phyloP scores from a whole-genome alignment of 2,888 invertebrate species.

The Formica aserva region DNA sequence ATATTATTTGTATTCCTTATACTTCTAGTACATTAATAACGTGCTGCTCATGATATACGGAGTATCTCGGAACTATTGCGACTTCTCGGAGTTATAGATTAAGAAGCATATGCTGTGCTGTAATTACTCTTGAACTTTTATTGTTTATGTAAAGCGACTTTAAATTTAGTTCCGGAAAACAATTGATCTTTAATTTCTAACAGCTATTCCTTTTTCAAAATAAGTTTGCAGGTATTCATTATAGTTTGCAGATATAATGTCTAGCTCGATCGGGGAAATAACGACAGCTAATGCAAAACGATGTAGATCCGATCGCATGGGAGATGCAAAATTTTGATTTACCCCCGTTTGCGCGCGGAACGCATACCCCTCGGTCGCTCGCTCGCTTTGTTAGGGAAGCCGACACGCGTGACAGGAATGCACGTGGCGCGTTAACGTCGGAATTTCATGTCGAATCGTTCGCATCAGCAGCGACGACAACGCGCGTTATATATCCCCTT shows the following conservation, averaged over 20 bases:
- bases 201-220: neutral
- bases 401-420: slow-evolving; percentile 52
- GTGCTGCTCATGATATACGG: slow-evolving; percentile 15
- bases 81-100: slow-evolving; percentile 1
- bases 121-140: neutral
- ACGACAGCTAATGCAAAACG: slow-evolving; percentile 5
- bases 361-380: slow-evolving; percentile 11
- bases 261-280: neutral
- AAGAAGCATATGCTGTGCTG: neutral
- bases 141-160: neutral
- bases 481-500: slow-evolving; percentile 28
- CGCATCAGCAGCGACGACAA: slow-evolving; percentile 43
- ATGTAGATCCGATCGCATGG: slow-evolving; percentile 33
- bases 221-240: neutral
- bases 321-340: slow-evolving; percentile 48
- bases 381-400: slow-evolving; percentile 44
- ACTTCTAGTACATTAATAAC: slow-evolving; percentile 27
- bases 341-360: slow-evolving; percentile 14
- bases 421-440: slow-evolving; percentile 52
- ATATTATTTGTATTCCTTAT: slow-evolving; percentile 34
- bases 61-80: neutral
- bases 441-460: slow-evolving; percentile 59
- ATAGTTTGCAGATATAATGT: neutral
- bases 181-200: neutral
- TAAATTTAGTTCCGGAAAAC: too few species aligned